A percentile compares a stretch with the other conserved stretches of the same genome.
Conservation (phyloP, 2,113 vertebrate species). For the Tupaia tana region DNA sequence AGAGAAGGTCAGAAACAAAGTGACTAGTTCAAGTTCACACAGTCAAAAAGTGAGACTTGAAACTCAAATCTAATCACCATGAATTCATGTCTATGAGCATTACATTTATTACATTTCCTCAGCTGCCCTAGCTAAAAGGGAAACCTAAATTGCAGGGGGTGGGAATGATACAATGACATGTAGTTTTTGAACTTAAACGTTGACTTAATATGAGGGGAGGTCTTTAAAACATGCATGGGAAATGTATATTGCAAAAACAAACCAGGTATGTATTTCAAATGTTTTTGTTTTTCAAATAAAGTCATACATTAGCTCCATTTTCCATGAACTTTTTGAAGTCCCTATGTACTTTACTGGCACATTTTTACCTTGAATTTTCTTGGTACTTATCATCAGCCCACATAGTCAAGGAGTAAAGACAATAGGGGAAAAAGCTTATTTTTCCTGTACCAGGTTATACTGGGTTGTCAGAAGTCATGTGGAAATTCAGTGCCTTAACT, state of each 20-base stretch:
- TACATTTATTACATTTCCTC: too few relatives aligned
- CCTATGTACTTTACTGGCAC: background rate
- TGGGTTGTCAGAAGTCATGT: background rate
- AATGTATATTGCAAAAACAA: too few relatives aligned
- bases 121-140: background rate
- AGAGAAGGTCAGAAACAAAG: background rate
- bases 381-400: conserved; percentile 8
- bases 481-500: too few relatives aligned
- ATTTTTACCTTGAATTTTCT: conserved; percentile 38
- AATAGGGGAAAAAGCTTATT: background rate
- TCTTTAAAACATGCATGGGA: too few relatives aligned
- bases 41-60: background rate
- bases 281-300: too few relatives aligned
- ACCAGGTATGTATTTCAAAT: too few relatives aligned
- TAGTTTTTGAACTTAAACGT: background rate
- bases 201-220: background rate
- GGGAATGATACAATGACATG: background rate
- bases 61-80: background rate
- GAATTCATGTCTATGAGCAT: background rate
- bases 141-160: background rate
- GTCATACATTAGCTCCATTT: too few relatives aligned
- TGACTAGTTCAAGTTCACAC: background rate
- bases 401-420: conserved; percentile 17
- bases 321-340: too few relatives aligned
- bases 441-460: background rate